Evolutionary conservation across 1,140 invertebrate genomes (phyloP).

Genomic region (Lepidurus arcticus): DNA sequence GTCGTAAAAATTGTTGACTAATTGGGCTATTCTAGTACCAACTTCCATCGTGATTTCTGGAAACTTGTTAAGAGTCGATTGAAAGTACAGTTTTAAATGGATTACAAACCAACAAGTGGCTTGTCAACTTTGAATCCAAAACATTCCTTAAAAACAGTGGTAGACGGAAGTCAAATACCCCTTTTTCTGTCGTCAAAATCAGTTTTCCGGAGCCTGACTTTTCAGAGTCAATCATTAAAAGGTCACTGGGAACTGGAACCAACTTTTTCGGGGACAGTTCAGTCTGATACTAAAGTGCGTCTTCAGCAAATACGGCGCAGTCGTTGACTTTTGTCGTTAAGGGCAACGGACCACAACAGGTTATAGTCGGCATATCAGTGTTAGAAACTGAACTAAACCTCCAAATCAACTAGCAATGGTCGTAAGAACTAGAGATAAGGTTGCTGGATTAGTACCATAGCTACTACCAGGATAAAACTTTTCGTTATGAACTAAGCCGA

Average conservation of each 20-base stretch:
- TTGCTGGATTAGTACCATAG: background rate
- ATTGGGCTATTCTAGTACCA: background rate
- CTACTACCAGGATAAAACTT: background rate
- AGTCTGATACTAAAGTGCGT: background rate
- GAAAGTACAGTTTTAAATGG: background rate
- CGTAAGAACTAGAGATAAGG: too few relatives aligned
- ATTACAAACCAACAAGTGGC: background rate
- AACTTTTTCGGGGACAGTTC: background rate
- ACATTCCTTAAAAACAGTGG: background rate
- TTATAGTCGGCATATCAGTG: background rate
- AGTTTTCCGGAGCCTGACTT: background rate
- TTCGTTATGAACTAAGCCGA: background rate
- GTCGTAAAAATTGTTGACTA: background rate
- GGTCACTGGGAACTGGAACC: background rate
- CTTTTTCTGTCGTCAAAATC: background rate
- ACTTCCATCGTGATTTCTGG: background rate
- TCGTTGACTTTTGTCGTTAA: background rate
- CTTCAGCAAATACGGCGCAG: background rate
- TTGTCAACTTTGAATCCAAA: background rate
- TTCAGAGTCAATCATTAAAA: background rate
- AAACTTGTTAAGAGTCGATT: background rate
- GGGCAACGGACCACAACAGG: constrained; percentile 5
- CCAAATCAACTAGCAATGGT: background rate
- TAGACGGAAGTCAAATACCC: background rate
- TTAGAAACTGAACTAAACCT: background rate